Conservation (phyloP, 2,888 invertebrate genomes). For the Ormyrus nitidulus region DNA sequence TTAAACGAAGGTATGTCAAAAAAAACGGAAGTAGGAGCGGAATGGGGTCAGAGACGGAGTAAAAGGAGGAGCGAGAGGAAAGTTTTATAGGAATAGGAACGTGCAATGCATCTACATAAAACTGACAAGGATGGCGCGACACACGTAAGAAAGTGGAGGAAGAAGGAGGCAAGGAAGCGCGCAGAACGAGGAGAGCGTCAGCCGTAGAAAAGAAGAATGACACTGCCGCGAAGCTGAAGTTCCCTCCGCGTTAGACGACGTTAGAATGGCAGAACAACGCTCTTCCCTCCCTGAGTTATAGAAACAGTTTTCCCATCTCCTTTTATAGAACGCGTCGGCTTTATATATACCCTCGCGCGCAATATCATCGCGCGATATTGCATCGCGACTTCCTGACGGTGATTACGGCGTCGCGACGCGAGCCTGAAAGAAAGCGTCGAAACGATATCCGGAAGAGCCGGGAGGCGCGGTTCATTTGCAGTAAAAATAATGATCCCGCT, state of each 20-base stretch:
- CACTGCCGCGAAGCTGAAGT: conserved; percentile 26
- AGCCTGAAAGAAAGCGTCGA: background rate
- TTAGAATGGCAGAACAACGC: conserved; percentile 42
- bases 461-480: conserved; percentile 45
- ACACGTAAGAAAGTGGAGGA: no score
- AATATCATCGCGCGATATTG: conserved; percentile 43
- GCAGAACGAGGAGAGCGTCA: background rate
- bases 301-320: background rate
- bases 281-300: background rate
- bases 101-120: conserved; percentile 56
- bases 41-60: conserved; percentile 3
- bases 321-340: conserved; percentile 12
- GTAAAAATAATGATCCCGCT: conserved; percentile 46
- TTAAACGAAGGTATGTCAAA: conserved; percentile 49
- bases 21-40: background rate
- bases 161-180: no score
- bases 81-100: conserved; percentile 43
- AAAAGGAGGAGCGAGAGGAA: background rate
- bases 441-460: background rate
- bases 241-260: conserved; percentile 24
- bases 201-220: conserved; percentile 42
- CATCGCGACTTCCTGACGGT: conserved; percentile 36
- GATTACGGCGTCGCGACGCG: conserved; percentile 23
- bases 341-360: conserved; percentile 22
- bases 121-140: conserved; percentile 32